Evolutionary conservation across 23 tunicate species (phyloP), one percentile per base, ranked within the genome.

Genomic region (Trididemnum clinides): DNA sequence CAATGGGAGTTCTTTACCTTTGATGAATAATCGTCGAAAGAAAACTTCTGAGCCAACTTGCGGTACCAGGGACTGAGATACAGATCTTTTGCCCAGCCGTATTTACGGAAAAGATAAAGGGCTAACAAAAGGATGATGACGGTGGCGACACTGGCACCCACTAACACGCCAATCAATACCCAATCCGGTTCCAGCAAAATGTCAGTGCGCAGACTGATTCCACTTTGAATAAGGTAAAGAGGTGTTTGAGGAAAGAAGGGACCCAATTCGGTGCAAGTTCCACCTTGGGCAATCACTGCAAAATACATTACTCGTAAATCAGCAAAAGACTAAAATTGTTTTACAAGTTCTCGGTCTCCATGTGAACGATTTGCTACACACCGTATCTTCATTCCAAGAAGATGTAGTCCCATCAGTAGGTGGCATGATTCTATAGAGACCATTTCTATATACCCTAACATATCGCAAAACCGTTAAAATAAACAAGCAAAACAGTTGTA

Each of bases 221-320:
- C 99, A 65, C 73, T 92, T 64, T 87, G 96, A 19, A 80, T 84
- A 54, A 87, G 74, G 76, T 84, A 84, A 10, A 88, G 64, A 2
- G 99, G 90, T 5, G 96, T 96, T 51, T 62, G 87, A 1, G 99
- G 94, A 73, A 96, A 96, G 73, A 87, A 96, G 1, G 99, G 99
- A 1, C 99, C 99, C 33, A 84, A 64, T 59, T 91, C 93, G 18
- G 99, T 88, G 64, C 99, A 96, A 0, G 88, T 87, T 21, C 92
- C 93, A 1, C 96, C 93, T 10, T 28, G 54, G 33, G 80, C 83
- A 90, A 94, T 89, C 0, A 94, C 98, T 94, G 59, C 20, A 44
- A 83, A 23, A 19, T 59, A 59, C 20, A 59, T 59, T 10, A 44
- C 15, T 44, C 10, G 66, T 10, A 59, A 59, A 59, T 59, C 3